These are phyloP conservation scores for Hydrolagus affinis DNA, from an alignment of 2,113 vertebrate species.

Conservation along the genomic window DNA sequence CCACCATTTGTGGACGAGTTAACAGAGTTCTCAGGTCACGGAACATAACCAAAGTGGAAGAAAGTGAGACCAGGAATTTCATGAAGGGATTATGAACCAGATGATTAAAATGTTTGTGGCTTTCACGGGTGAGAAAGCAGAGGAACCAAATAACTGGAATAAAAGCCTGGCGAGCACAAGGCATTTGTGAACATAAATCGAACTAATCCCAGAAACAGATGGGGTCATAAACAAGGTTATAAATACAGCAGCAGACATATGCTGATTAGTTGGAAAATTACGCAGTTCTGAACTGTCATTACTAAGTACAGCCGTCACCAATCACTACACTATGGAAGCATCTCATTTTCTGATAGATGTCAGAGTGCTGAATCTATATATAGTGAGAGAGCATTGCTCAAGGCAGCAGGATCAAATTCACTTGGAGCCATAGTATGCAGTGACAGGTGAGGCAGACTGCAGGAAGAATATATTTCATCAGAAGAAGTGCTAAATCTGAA, in stretches of 20 bases:
- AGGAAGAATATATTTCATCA: conserved; percentile 24
- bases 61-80: not conserved
- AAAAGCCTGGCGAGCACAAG: not conserved
- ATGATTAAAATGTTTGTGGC: not conserved
- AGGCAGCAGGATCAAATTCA: conserved; percentile 5
- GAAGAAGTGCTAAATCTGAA: not conserved
- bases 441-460: conserved; percentile 24
- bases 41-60: not conserved
- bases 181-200: conserved; percentile 6
- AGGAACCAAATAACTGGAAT: conserved; percentile 8
- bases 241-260: not conserved
- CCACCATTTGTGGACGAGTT: not conserved
- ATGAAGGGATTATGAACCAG: not conserved
- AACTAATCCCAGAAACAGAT: conserved; percentile 22
- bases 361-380: conserved; percentile 11
- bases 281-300: conserved; percentile 11
- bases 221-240: conserved; percentile 18
- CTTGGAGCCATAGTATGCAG: conserved; percentile 18
- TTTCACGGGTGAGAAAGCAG: not conserved
- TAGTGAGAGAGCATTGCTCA: not conserved
- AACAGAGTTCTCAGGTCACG: not conserved
- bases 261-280: not conserved
- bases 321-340: conserved; percentile 17
- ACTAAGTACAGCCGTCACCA: not conserved
- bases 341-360: conserved; percentile 16